phyloP scores from a whole-genome alignment of 1,140 invertebrate species.

The Zaprionus inermis region DNA sequence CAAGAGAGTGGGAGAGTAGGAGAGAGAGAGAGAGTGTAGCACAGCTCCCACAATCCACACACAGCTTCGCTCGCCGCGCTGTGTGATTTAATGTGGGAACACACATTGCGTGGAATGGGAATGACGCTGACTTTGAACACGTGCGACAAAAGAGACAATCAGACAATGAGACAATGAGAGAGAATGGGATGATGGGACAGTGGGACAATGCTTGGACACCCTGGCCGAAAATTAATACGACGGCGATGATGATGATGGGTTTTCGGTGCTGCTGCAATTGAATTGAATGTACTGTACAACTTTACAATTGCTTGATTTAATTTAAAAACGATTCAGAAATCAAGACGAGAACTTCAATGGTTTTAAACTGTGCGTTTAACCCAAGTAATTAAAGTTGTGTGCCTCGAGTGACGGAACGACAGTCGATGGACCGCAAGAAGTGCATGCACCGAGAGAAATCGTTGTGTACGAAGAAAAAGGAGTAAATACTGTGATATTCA shows the following conservation, averaged over 20 bases:
- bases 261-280: conserved; percentile 14
- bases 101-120: conserved; percentile 3
- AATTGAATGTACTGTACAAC: conserved; percentile 16
- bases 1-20: conserved; percentile 12
- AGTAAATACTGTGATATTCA: too few species aligned
- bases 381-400: conserved; percentile 73
- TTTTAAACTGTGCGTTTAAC: conserved; percentile 79
- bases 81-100: conserved; percentile 77
- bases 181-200: background rate
- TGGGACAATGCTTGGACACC: background rate
- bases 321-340: conserved; percentile 82
- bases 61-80: background rate
- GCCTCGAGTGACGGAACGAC: conserved; percentile 49
- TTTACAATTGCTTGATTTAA: conserved; percentile 66
- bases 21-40: background rate
- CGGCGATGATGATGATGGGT: background rate
- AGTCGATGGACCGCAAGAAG: conserved; percentile 12
- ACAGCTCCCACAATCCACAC: conserved; percentile 37
- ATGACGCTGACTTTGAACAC: conserved; percentile 59
- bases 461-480: background rate
- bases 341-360: conserved; percentile 62
- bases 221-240: conserved; percentile 7
- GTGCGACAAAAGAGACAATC: conserved; percentile 40
- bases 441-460: conserved; percentile 15
- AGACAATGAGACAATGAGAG: background rate